phyloP scores from a whole-genome alignment of 2,888 invertebrate species.

The Oscheius myriophilus region DNA sequence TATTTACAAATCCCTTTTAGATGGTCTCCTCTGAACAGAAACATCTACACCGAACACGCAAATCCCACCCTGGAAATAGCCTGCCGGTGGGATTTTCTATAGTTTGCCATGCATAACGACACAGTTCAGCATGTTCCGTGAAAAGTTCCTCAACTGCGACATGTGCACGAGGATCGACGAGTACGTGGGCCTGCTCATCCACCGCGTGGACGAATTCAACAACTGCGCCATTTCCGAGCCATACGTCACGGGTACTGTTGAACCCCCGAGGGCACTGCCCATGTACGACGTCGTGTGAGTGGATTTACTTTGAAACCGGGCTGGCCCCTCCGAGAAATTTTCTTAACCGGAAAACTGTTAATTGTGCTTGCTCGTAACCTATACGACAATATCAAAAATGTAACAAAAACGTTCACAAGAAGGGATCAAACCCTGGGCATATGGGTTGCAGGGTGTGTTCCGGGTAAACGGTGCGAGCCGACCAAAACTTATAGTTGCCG shows the following conservation, averaged over 20 bases:
- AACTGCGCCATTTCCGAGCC: constrained; percentile 3
- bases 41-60: constrained; percentile 31
- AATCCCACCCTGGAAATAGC: constrained; percentile 41
- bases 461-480: no score
- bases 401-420: no score
- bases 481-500: no score
- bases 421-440: no score
- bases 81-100: constrained; percentile 16
- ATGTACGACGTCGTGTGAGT: constrained; percentile 24
- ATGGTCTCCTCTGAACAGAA: constrained; percentile 43
- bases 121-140: constrained; percentile 26
- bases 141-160: constrained; percentile 30
- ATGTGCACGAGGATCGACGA: constrained; percentile 34
- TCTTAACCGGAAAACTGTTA: no score
- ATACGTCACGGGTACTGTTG: constrained; percentile 8
- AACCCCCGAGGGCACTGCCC: constrained; percentile 11
- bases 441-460: no score
- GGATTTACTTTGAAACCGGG: no score
- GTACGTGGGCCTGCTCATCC: constrained; percentile 32
- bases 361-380: no score
- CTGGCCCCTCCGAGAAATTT: no score
- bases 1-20: constrained; percentile 22
- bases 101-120: background rate
- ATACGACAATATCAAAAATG: no score
- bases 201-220: constrained; percentile 24